Evolutionary conservation across 2,113 vertebrate genomes (phyloP).

Genomic region (Peucedramus taeniatus): DNA sequence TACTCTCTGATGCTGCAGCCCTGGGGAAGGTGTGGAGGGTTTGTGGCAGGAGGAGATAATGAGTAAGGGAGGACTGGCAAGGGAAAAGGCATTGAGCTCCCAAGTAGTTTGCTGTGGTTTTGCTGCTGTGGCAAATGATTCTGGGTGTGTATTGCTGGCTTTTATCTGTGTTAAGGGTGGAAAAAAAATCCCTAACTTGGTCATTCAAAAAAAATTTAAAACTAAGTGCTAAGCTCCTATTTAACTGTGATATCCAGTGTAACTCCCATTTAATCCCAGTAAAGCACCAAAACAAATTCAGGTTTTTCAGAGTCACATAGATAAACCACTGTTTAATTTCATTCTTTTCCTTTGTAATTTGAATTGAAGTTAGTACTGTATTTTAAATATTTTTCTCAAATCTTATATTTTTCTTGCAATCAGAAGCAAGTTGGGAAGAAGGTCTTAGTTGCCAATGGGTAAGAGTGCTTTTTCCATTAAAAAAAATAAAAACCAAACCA

Average conservation of each 20-base stretch:
- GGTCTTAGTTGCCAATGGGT: not conserved
- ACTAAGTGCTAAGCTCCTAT: not conserved
- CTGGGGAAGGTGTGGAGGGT: not conserved
- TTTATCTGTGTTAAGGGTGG: not conserved
- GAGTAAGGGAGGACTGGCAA: not conserved
- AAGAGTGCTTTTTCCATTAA: not conserved
- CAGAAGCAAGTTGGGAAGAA: not conserved
- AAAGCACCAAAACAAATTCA: not conserved
- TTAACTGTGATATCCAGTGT: not conserved
- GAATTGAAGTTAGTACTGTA: not conserved
- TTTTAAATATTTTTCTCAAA: not conserved
- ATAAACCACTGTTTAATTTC: not conserved
- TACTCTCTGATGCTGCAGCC: not conserved
- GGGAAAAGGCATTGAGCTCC: not conserved
- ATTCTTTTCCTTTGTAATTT: not conserved
- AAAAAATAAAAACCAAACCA: not conserved
- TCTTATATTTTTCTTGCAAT: not conserved
- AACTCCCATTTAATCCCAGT: not conserved
- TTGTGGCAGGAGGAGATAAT: not conserved
- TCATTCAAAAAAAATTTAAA: not conserved
- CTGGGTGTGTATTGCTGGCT: not conserved
- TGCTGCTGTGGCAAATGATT: not conserved
- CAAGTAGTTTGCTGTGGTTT: not conserved
- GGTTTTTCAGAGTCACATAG: not conserved
- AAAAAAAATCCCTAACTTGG: not conserved